Percentiles rank a stretch among this genome's conserved stretches.
Evolutionary conservation across 2,888 invertebrate genomes (phyloP).

Genomic region (Rhingia rostrata): DNA sequence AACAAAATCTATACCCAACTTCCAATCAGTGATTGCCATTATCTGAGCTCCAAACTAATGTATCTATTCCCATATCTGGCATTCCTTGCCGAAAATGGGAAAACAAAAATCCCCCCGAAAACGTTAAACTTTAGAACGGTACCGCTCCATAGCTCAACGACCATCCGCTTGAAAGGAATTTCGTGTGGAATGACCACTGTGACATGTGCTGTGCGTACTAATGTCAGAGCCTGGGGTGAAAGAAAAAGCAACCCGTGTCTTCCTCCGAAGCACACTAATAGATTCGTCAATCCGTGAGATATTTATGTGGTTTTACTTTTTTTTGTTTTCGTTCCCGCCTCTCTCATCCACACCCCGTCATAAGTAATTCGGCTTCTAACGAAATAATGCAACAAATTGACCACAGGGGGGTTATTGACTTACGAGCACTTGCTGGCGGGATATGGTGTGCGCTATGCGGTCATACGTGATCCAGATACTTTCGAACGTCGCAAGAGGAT

Average conservation of each 20-base stretch:
- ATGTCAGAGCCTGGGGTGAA: not conserved
- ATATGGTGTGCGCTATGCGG: constrained; percentile 38
- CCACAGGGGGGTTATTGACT: constrained; percentile 62
- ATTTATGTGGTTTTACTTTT: constrained; percentile 47
- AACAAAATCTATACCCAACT: constrained; percentile 8
- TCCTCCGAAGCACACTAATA: constrained; percentile 24
- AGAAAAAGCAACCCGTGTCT: constrained; percentile 9
- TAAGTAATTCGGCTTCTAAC: not conserved
- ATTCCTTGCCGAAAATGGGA: constrained; percentile 38
- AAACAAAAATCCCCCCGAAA: not conserved
- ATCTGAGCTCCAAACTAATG: constrained; percentile 51
- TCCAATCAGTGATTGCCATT: constrained; percentile 57
- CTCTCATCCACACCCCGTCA: too few species aligned
- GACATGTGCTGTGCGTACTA: constrained; percentile 54
- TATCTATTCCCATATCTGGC: constrained; percentile 19
- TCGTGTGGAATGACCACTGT: constrained; percentile 36
- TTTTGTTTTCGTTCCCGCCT: not conserved
- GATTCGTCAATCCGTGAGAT: constrained; percentile 54
- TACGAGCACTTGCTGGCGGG: constrained; percentile 40
- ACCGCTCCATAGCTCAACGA: constrained; percentile 6
- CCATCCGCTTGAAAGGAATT: constrained; percentile 22
- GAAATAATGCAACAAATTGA: constrained; percentile 55
- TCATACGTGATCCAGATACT: constrained; percentile 47
- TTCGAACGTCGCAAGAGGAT: constrained; percentile 28
- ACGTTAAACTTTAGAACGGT: constrained; percentile 24